phyloP scores from a whole-genome alignment of 2,888 invertebrate species.

The Reticulitermes lucifugus region DNA sequence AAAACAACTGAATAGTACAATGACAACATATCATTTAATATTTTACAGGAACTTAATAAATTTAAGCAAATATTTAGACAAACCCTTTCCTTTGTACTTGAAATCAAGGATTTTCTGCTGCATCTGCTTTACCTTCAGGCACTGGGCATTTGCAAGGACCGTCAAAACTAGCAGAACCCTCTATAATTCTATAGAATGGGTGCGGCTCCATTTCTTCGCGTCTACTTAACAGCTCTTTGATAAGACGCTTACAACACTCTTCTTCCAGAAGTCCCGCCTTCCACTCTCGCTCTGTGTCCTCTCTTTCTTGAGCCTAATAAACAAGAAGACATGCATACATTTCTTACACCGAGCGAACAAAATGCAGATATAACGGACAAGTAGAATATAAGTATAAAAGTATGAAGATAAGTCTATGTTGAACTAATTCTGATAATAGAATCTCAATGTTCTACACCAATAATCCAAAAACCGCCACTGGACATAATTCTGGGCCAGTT shows the following conservation, averaged over 20 bases:
- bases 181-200: slow-evolving; percentile 28
- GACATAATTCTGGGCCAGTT: too few species aligned
- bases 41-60: too few species aligned
- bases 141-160: not conserved
- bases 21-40: too few species aligned
- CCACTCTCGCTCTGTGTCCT: slow-evolving; percentile 53
- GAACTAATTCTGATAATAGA: too few species aligned
- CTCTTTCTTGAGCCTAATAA: slow-evolving; percentile 49
- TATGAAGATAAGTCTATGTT: too few species aligned
- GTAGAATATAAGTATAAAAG: too few species aligned
- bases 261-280: slow-evolving; percentile 54
- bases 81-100: too few species aligned
- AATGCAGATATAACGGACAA: too few species aligned
- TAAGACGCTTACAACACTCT: slow-evolving; percentile 47
- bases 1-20: too few species aligned
- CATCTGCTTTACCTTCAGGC: not conserved
- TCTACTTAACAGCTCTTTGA: slow-evolving; percentile 43
- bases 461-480: too few species aligned
- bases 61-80: too few species aligned
- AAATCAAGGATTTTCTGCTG: not conserved
- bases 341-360: not conserved
- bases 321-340: slow-evolving; percentile 1
- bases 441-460: too few species aligned
- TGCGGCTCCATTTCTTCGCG: slow-evolving; percentile 13
- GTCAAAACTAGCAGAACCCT: not conserved